A percentile compares a stretch with the other conserved stretches of the same genome.
phyloP scores from a whole-genome alignment of 2,797 vertebrate genomes.

The Anas acuta region DNA sequence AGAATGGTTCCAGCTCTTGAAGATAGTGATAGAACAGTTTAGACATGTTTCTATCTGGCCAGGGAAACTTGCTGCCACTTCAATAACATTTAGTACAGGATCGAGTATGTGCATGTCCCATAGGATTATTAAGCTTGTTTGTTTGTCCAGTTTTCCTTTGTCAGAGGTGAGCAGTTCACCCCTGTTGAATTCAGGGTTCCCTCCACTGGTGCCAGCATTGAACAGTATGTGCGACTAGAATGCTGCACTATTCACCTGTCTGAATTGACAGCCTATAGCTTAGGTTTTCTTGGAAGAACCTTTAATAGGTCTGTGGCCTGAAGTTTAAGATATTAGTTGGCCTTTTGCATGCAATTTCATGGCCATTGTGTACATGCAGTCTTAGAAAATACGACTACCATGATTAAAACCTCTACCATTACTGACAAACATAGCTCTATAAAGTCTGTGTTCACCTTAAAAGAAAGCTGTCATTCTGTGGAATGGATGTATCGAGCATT shows the following conservation, averaged over 20 bases:
- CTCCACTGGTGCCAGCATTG: background rate
- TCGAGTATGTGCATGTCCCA: background rate
- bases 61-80: background rate
- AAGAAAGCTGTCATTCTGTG: background rate
- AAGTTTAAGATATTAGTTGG: background rate
- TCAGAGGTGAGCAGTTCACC: background rate
- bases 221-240: background rate
- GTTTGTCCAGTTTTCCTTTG: background rate
- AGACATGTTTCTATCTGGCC: background rate
- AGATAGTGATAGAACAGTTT: background rate
- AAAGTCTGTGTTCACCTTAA: background rate
- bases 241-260: background rate
- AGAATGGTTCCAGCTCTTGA: background rate
- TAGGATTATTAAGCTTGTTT: background rate
- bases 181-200: background rate
- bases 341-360: background rate
- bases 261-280: background rate
- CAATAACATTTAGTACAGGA: background rate
- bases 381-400: background rate
- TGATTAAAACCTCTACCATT: background rate
- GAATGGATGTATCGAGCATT: background rate
- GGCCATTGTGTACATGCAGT: too few species aligned
- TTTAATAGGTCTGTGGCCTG: background rate
- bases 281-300: background rate
- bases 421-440: background rate